Percentiles rank a stretch among this genome's conserved stretches.
These are phyloP conservation scores for Xiphophorus birchmanni DNA, from an alignment of 2,797 vertebrate species.

Conservation along the genomic window DNA sequence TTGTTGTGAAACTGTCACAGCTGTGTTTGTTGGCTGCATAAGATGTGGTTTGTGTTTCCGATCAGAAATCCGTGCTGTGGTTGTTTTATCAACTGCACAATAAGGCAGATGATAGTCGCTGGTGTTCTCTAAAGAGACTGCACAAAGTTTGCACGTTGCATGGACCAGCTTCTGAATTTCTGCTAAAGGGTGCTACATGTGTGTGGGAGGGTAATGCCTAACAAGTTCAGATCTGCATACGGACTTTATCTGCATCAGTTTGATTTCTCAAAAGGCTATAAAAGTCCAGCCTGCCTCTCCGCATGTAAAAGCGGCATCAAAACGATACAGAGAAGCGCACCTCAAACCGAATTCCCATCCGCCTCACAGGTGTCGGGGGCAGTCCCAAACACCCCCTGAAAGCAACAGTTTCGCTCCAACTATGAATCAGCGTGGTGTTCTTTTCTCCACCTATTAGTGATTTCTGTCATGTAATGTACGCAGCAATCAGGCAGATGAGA, in stretches of 20 bases:
- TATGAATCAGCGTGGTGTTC: slow-evolving; percentile 47
- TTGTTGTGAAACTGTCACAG: background rate
- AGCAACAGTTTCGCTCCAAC: slow-evolving; percentile 25
- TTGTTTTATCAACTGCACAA: background rate
- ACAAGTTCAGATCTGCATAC: slow-evolving; percentile 5
- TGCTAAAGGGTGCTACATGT: background rate
- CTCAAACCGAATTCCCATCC: slow-evolving; percentile 52
- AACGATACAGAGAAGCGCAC: slow-evolving; percentile 38
- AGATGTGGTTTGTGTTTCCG: background rate
- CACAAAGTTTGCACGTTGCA: background rate
- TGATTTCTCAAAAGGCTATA: slow-evolving; percentile 37
- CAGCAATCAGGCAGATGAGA: slow-evolving; percentile 34
- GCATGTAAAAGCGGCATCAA: slow-evolving; percentile 26
- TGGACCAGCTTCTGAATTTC: background rate
- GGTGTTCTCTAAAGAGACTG: background rate
- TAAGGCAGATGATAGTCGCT: background rate
- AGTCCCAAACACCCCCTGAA: slow-evolving; percentile 50
- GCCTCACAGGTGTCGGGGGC: slow-evolving; percentile 49
- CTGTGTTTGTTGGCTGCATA: slow-evolving; percentile 7
- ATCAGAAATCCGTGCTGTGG: slow-evolving; percentile 7
- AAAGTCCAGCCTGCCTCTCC: slow-evolving; percentile 43
- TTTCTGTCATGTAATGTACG: slow-evolving; percentile 31
- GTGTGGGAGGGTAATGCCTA: background rate
- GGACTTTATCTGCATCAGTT: slow-evolving; percentile 14
- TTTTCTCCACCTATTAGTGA: slow-evolving; percentile 11